Conservation (phyloP, 2,113 vertebrate species). For the rabbit (Oryctolagus cuniculus) region DNA sequence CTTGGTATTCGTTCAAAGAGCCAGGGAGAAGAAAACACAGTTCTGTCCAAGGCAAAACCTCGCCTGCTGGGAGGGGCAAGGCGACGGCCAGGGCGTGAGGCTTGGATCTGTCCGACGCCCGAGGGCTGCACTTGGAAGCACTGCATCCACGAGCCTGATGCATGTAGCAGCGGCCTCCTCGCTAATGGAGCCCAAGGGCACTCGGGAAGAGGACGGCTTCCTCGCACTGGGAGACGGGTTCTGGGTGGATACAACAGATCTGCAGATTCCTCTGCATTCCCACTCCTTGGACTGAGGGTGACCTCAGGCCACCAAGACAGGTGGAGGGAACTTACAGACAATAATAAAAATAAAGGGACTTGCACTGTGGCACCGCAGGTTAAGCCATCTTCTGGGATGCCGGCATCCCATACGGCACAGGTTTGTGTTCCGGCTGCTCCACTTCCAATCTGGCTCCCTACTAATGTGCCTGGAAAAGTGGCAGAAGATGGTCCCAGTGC, state of each 20-base stretch:
- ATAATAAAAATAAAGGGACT: too few species aligned
- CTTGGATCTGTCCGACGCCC: neutral
- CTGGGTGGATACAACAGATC: neutral
- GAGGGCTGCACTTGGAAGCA: neutral
- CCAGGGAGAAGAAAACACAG: neutral
- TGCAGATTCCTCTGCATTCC: neutral
- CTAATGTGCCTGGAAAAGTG: too few species aligned
- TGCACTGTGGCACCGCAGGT: too few species aligned
- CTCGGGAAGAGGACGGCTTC: neutral
- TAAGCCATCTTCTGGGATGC: too few species aligned
- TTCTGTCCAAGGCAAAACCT: neutral
- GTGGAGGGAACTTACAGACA: neutral
- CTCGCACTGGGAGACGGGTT: neutral
- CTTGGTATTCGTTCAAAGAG: neutral
- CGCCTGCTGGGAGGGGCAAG: neutral
- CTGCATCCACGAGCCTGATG: too few species aligned
- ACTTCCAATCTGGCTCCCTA: too few species aligned
- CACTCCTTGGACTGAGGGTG: neutral
- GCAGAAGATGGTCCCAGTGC: too few species aligned
- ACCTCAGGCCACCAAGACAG: neutral
- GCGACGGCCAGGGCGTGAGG: rapidly evolving
- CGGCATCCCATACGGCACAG: too few species aligned
- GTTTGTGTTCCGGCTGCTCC: too few species aligned
- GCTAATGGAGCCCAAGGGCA: too few species aligned
- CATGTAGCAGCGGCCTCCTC: rapidly evolving